Percentiles rank a stretch among this genome's conserved stretches.
Evolutionary conservation across 2,888 invertebrate genomes (phyloP).

Genomic region (Hyles lineata): DNA sequence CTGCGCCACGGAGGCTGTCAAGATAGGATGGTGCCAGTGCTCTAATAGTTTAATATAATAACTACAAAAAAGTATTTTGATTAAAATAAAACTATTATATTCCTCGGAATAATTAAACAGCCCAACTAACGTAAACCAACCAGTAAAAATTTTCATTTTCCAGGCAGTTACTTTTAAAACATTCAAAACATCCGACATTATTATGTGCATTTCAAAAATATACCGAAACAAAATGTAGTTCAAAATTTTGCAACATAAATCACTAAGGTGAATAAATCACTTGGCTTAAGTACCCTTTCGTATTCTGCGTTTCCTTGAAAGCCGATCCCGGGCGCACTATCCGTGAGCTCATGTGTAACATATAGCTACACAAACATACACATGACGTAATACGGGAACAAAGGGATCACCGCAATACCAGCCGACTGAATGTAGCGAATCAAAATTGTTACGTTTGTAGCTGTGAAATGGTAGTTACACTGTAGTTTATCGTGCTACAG

Average conservation of each 20-base stretch:
- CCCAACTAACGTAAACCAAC: background rate
- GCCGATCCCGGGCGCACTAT: conserved; percentile 32
- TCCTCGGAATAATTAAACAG: background rate
- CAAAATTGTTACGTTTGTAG: conserved; percentile 41
- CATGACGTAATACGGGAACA: conserved; percentile 44
- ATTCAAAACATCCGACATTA: conserved; percentile 1
- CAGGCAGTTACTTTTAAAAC: background rate
- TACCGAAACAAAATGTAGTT: conserved; percentile 36
- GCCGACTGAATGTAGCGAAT: conserved; percentile 39
- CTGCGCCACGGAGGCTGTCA: too few relatives aligned
- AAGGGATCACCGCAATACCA: conserved; percentile 37
- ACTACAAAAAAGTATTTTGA: background rate
- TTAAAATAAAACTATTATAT: background rate
- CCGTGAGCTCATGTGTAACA: conserved; percentile 31
- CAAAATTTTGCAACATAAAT: conserved; percentile 26
- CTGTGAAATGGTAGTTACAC: too few relatives aligned
- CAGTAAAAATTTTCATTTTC: background rate
- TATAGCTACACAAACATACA: conserved; percentile 16
- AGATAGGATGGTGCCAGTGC: too few relatives aligned
- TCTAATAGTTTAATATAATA: too few relatives aligned
- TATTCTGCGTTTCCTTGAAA: conserved; percentile 26
- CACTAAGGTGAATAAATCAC: conserved; percentile 27
- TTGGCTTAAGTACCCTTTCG: conserved; percentile 26
- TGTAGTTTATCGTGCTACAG: too few relatives aligned
- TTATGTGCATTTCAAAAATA: conserved; percentile 10